Base-by-base conservation (phyloP, 1,140 invertebrate genomes). In the Triops cancriformis region DNA sequence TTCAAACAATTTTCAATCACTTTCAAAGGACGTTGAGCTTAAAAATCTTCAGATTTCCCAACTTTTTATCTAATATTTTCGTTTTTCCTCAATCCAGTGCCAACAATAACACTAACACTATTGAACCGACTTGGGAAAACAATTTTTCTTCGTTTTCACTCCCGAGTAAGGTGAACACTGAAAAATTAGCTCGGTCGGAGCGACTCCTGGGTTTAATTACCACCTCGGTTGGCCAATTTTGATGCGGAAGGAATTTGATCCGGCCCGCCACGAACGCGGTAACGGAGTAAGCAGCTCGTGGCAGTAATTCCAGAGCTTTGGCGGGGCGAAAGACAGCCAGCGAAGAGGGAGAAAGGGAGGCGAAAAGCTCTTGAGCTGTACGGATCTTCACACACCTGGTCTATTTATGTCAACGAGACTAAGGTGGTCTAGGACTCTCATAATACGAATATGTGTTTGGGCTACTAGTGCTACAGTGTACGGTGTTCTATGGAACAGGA, bases 231-330 rank as follows among this genome's bases (percentile, higher is more conserved):
- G 31, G 51, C 51, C 51, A 64, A 64, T 18, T 64, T 64, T 64
- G 14, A 6, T 64, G 7, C 31, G 31, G 31, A 37, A 37, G 51
- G 51, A 64, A 64, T 64, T 23, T 64, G 51, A 64, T 43, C 74
- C 18, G 73, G 72, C 64, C 12, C 72, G 27, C 72, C 79, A 23
- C 76, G 74, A 12, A 73, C 80, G 42, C 45, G 73, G 31, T 26
- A 41, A 74, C 43, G 80, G n/a, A 41, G 76, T 31, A 31, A 37
- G 45, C 23, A 76, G 76, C 26, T 43, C 75, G 43, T 75, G 26
- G 27, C 73, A n/a, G 74, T 73, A 72, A 14, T 26, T 42, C n/a
- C 75, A 41, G 51, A 74, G 26, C 51, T 64, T 64, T 64, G 11
- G 18, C 14, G 7, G 51, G 18, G 51, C 23, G 18, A 23, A 9